Percentiles rank a stretch among this genome's conserved stretches.
Conservation (phyloP, 2,113 vertebrate genomes). For the Pangasianodon gigas region DNA sequence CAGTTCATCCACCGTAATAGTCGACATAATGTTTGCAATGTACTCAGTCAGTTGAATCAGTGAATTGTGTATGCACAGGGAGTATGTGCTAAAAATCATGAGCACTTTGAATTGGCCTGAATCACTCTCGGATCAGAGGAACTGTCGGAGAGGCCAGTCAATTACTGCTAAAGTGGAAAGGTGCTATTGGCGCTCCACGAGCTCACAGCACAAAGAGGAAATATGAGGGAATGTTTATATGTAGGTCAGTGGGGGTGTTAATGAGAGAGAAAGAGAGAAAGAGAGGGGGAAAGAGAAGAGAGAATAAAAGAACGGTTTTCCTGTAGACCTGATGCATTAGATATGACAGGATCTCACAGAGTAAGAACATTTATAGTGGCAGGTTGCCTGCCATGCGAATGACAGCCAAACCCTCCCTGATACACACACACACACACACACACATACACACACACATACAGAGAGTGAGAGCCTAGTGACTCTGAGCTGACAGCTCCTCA, state of each 20-base stretch:
- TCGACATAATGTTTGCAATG: constrained; percentile 29
- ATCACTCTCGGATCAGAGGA: constrained; percentile 45
- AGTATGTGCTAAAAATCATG: constrained; percentile 31
- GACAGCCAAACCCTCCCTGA: constrained; percentile 47
- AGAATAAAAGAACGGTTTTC: constrained; percentile 34
- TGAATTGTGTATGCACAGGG: constrained; percentile 39
- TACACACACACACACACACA: constrained; percentile 42
- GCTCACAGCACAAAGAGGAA: constrained; percentile 42
- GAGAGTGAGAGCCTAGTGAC: constrained; percentile 29
- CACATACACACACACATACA: constrained; percentile 6
- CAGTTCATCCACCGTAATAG: constrained; percentile 20
- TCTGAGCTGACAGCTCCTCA: constrained; percentile 42
- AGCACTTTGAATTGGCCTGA: constrained; percentile 34
- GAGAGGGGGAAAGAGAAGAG: neutral
- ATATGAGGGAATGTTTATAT: constrained; percentile 60
- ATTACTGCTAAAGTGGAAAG: constrained; percentile 52
- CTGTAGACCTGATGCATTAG: constrained; percentile 68
- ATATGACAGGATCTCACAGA: constrained; percentile 67
- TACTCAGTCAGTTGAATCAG: constrained; percentile 4
- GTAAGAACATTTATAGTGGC: constrained; percentile 66
- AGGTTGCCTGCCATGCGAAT: constrained; percentile 58
- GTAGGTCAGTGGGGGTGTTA: constrained; percentile 76
- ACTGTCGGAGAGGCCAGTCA: constrained; percentile 44
- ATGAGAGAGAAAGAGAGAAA: constrained; percentile 65
- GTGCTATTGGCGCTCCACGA: constrained; percentile 52